A percentile compares a stretch with the other conserved stretches of the same genome.
phyloP scores from a whole-genome alignment of 2,113 vertebrate genomes.

The Apaloderma vittatum region DNA sequence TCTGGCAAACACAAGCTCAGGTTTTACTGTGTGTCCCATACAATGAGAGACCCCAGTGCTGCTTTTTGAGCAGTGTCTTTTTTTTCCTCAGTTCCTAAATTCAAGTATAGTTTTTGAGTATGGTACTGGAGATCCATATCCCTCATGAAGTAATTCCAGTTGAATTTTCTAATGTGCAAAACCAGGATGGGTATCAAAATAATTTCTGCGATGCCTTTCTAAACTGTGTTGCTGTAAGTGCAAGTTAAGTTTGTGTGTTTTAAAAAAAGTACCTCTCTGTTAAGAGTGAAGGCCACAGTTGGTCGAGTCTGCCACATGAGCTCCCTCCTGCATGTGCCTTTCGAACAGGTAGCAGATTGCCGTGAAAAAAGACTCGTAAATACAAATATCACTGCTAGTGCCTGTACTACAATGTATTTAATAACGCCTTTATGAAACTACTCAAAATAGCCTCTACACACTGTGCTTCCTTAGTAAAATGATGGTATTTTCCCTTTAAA shows the following conservation, averaged over 20 bases:
- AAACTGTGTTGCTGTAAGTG: background rate
- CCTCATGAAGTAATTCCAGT: background rate
- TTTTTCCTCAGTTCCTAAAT: background rate
- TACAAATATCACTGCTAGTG: background rate
- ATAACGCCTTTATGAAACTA: background rate
- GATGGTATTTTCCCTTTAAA: background rate
- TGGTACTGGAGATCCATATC: background rate
- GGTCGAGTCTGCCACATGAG: background rate
- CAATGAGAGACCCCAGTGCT: background rate
- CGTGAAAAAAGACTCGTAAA: background rate
- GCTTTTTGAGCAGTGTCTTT: background rate
- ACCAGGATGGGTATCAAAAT: background rate
- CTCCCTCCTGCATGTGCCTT: background rate
- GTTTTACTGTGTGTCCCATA: background rate
- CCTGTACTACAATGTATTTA: background rate
- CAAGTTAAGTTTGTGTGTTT: background rate
- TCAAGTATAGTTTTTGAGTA: background rate
- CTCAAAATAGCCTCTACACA: background rate
- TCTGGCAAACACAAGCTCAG: background rate
- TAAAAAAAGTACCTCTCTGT: background rate
- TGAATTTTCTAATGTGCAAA: background rate
- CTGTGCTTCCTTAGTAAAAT: slow-evolving; percentile 20
- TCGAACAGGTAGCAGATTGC: background rate
- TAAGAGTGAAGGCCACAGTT: slow-evolving; percentile 28
- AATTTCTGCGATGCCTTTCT: background rate